Percentiles rank a stretch among this genome's conserved stretches.
Conservation (phyloP, 2,888 invertebrate genomes). For the Aradus depressus region DNA sequence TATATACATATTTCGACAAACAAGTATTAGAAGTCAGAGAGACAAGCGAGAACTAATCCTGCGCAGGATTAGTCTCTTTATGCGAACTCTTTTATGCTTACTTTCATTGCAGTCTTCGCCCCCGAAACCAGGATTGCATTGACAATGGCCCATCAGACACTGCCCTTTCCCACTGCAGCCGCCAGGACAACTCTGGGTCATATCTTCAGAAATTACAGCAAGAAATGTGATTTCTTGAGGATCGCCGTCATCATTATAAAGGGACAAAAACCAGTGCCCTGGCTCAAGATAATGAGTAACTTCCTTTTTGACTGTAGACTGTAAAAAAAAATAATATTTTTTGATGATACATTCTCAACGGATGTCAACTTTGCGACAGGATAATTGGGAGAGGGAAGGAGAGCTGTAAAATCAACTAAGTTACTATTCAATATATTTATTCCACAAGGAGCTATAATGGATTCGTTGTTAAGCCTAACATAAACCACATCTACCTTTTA, state of each 20-base stretch:
- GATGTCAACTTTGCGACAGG: not conserved
- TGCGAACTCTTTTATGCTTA: slow-evolving; percentile 41
- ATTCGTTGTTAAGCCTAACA: too few relatives aligned
- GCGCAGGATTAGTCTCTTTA: not conserved
- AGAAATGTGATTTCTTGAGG: slow-evolving; percentile 77
- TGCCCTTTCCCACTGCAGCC: slow-evolving; percentile 95
- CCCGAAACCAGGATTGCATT: slow-evolving; percentile 92
- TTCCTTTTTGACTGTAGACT: slow-evolving; percentile 81
- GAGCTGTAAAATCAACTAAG: slow-evolving; percentile 2
- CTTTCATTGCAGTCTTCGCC: slow-evolving; percentile 95
- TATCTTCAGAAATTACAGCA: slow-evolving; percentile 75
- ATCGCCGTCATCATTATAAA: slow-evolving; percentile 92
- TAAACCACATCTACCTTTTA: too few relatives aligned
- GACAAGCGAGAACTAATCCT: not conserved
- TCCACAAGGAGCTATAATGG: not conserved
- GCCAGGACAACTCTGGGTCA: slow-evolving; percentile 91
- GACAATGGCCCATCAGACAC: slow-evolving; percentile 88
- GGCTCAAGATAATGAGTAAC: slow-evolving; percentile 91
- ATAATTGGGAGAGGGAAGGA: too few relatives aligned
- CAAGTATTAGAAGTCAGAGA: too few relatives aligned
- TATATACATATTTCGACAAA: not conserved
- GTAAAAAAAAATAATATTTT: slow-evolving; percentile 31
- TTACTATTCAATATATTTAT: not conserved
- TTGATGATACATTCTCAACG: too few relatives aligned
- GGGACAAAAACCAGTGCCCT: slow-evolving; percentile 90